Percentiles rank a stretch among this genome's conserved stretches.
These are phyloP conservation scores for Anhinga rufa DNA, from an alignment of 2,113 vertebrate genomes.

Conservation along the genomic window DNA sequence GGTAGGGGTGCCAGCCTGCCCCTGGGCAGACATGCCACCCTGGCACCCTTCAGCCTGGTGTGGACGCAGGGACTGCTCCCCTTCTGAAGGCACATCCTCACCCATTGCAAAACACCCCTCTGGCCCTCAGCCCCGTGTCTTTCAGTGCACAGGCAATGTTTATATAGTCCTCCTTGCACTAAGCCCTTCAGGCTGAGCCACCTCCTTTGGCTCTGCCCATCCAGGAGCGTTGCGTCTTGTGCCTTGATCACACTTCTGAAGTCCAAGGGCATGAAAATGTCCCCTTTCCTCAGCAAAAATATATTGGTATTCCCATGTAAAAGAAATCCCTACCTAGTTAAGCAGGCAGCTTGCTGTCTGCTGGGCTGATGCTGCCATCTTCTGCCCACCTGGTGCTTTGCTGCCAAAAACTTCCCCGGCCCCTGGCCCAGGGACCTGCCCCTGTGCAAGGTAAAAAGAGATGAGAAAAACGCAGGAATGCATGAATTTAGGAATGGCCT, in stretches of 20 bases:
- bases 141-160: accelerated
- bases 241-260: background rate
- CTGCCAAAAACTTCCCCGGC: background rate
- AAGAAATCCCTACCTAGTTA: accelerated
- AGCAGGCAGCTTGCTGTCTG: background rate
- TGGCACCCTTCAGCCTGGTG: background rate
- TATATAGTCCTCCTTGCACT: accelerated
- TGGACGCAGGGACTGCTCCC: background rate
- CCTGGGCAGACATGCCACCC: background rate
- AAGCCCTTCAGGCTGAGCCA: background rate
- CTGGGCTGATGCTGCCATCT: slow-evolving; percentile 52
- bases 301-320: accelerated
- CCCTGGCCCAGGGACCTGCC: too few relatives aligned
- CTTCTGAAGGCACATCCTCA: background rate
- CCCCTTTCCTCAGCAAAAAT: background rate
- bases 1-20: background rate
- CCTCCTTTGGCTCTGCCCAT: background rate
- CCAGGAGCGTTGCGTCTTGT: accelerated
- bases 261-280: accelerated
- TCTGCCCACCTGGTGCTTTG: background rate
- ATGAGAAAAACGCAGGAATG: background rate
- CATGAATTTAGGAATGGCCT: background rate
- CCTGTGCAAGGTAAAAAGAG: background rate
- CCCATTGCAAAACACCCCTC: background rate
- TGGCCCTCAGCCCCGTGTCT: background rate